Evolutionary conservation across 2,113 vertebrate genomes (phyloP), one percentile per base, ranked within the genome.

Genomic region (Tetrax tetrax): DNA sequence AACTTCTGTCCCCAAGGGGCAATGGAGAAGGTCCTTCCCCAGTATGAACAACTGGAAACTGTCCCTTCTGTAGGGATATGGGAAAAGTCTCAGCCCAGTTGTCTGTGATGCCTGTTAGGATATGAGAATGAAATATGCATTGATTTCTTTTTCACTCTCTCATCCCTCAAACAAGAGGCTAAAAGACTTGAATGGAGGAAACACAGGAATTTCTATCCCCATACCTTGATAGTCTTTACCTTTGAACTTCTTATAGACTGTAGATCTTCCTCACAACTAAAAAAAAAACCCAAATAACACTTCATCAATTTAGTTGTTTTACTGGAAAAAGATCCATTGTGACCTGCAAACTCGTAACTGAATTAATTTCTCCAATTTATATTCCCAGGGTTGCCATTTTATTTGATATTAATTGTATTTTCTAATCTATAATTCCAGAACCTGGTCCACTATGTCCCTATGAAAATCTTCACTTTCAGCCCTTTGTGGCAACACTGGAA

Each of bases 1-100:
- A 66, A 37, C 12, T 85, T 63, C 11, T 50, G 0, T 27, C 4
- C 43, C 4, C 5, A 71, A 8, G 5, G 1, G 23, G 3, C 48
- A 71, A 33, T 17, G 22, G 20, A 85, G 12, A 16, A 87, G 5
- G 8, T 79, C 23, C 7, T 69, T 56, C 10, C 18, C 6, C 13
- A 35, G 33, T 2, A 60, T 23, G 38, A 86, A 43, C 2, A 35
- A 12, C 0, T 22, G 11, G 24, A 69, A 89, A 64, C 14, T 66
- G 3, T 27, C 20, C 6, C 8, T 3, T 80, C 18, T 31, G 6
- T 41, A 69, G 11, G 16, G 33, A 12, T 17, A 28, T 5, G 10
- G 57, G 43, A 75, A 72, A 74, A 21, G 21, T 59, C 37, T 61
- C 59, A 66, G 12, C 28, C 12, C 10, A 16, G 9, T 27, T 80